These are phyloP conservation scores for Crotalus tigris DNA, from an alignment of 2,113 vertebrate genomes.

Conservation along the genomic window DNA sequence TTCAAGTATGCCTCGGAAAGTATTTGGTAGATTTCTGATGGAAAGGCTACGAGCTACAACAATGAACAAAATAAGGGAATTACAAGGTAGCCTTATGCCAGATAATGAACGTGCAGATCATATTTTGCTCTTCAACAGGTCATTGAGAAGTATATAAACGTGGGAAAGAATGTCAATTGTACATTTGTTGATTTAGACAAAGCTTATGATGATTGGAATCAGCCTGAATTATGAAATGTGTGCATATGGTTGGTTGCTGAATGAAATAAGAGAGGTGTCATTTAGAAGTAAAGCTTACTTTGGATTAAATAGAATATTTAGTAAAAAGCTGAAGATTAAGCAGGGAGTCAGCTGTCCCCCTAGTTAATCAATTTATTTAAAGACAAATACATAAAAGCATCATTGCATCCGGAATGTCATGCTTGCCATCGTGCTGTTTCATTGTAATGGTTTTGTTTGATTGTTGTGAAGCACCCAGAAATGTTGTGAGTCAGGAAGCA, in stretches of 20 bases:
- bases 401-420: background rate
- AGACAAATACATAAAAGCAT: background rate
- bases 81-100: background rate
- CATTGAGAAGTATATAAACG: background rate
- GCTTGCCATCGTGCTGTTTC: background rate
- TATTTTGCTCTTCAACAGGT: background rate
- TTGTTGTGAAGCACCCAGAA: background rate
- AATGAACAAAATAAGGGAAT: background rate
- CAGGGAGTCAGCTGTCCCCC: background rate
- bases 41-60: background rate
- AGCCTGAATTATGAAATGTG: background rate
- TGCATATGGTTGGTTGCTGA: background rate
- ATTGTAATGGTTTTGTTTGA: background rate
- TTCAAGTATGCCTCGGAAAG: background rate
- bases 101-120: background rate
- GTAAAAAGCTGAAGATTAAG: background rate
- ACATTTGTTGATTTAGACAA: background rate
- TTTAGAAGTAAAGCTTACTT: background rate
- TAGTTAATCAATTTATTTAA: background rate
- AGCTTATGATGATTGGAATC: background rate
- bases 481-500: background rate
- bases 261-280: background rate
- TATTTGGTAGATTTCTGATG: background rate
- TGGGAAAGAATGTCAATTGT: background rate
- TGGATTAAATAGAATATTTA: background rate